Evolutionary conservation across 2,888 invertebrate genomes (phyloP).

Genomic region (Harmothoe impar): DNA sequence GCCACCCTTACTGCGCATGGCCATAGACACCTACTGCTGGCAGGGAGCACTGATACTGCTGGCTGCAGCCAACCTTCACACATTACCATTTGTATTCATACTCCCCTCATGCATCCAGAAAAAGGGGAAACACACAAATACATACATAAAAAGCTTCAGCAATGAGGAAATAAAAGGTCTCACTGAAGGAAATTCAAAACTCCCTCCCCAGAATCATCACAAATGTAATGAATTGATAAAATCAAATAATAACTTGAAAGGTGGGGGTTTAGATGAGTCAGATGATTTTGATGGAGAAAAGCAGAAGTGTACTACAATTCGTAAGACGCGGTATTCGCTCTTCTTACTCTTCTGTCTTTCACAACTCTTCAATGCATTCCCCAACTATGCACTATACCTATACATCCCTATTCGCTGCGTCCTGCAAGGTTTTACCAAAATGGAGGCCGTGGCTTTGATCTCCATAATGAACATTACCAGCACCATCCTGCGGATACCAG

Average conservation of each 20-base stretch:
- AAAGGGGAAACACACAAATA: neutral
- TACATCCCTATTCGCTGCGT: neutral
- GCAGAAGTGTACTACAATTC: too few species aligned
- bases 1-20: neutral
- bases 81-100: neutral
- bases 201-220: too few species aligned
- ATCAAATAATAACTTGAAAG: too few species aligned
- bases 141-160: too few species aligned
- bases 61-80: neutral
- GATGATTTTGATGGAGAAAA: too few species aligned
- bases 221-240: too few species aligned
- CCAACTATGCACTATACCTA: neutral
- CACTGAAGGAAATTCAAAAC: too few species aligned
- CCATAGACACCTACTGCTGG: neutral
- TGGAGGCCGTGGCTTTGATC: neutral
- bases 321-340: too few species aligned
- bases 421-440: neutral
- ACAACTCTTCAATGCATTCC: constrained; percentile 14
- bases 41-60: neutral
- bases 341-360: neutral
- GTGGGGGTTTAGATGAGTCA: too few species aligned
- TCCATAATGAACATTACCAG: constrained; percentile 1
- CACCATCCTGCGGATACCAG: neutral
- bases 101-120: neutral
- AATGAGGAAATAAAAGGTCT: too few species aligned